phyloP scores from a whole-genome alignment of 2,888 invertebrate genomes.

The Metallyticus violacea region DNA sequence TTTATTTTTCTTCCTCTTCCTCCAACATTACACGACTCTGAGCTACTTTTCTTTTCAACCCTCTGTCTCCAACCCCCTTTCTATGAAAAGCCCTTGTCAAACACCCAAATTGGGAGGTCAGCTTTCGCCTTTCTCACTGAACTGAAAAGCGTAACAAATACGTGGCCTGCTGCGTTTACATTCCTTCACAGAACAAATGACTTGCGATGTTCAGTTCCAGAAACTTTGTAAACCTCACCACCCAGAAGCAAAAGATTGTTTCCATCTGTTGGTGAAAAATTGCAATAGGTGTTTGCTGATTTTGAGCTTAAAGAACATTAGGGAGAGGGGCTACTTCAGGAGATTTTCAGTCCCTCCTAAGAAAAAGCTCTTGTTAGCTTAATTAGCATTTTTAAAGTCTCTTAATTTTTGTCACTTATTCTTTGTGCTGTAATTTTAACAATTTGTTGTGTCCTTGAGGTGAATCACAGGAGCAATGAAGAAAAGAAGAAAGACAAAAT shows the following conservation, averaged over 20 bases:
- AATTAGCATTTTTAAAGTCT: too few species aligned
- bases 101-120: neutral
- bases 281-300: too few species aligned
- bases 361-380: too few species aligned
- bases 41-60: neutral
- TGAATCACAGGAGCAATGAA: too few species aligned
- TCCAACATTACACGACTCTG: neutral
- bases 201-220: neutral
- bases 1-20: neutral
- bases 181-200: neutral
- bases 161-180: neutral
- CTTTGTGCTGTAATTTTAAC: too few species aligned
- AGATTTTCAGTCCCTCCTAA: too few species aligned
- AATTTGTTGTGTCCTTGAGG: too few species aligned
- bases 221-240: neutral
- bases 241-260: neutral
- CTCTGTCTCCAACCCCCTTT: neutral
- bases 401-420: too few species aligned
- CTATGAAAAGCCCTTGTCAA: neutral
- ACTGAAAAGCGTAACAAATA: neutral
- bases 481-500: too few species aligned
- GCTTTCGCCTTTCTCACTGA: neutral
- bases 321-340: too few species aligned
- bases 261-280: too few species aligned
- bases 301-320: too few species aligned